A percentile compares a stretch with the other conserved stretches of the same genome.
Evolutionary conservation across 2,113 vertebrate genomes (phyloP).

Genomic region (Takifugu bimaculatus): DNA sequence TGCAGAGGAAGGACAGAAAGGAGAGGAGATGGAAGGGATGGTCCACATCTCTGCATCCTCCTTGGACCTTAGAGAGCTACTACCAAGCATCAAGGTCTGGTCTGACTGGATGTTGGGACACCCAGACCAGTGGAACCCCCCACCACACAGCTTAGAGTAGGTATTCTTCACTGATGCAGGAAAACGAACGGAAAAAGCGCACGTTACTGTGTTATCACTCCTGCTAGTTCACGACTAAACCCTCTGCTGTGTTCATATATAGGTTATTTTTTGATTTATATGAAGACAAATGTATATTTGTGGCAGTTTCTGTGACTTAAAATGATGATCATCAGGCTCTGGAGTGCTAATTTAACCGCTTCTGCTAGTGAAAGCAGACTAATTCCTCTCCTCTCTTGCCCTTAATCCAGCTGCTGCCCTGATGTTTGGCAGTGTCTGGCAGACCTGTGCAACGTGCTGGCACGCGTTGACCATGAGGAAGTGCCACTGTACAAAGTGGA

Average conservation of each 20-base stretch:
- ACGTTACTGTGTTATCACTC: not conserved
- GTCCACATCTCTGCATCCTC: conserved; percentile 88
- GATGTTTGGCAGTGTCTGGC: conserved; percentile 93
- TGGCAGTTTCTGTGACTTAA: too few species aligned
- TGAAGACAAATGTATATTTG: too few species aligned
- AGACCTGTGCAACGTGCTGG: conserved; percentile 92
- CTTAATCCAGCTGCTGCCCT: conserved; percentile 62
- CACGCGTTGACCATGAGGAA: conserved; percentile 90
- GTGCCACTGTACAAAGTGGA: conserved; percentile 89
- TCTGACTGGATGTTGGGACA: conserved; percentile 99
- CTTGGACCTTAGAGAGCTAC: conserved; percentile 85
- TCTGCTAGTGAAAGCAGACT: not conserved
- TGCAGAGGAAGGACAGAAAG: conserved; percentile 64
- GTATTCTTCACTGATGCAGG: conserved; percentile 9
- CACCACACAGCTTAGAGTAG: conserved; percentile 78
- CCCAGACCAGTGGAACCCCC: conserved; percentile 94
- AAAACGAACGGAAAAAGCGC: not conserved
- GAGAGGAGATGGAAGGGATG: conserved; percentile 75
- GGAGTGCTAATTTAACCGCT: not conserved
- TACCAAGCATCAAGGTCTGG: conserved; percentile 96
- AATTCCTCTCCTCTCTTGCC: not conserved
- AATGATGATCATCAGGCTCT: too few species aligned
- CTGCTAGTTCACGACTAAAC: too few species aligned
- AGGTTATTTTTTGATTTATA: too few species aligned
- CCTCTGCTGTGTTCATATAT: too few species aligned